These are phyloP conservation scores for Meiosimyza decipiens DNA, from an alignment of 2,888 invertebrate genomes.

Conservation along the genomic window DNA sequence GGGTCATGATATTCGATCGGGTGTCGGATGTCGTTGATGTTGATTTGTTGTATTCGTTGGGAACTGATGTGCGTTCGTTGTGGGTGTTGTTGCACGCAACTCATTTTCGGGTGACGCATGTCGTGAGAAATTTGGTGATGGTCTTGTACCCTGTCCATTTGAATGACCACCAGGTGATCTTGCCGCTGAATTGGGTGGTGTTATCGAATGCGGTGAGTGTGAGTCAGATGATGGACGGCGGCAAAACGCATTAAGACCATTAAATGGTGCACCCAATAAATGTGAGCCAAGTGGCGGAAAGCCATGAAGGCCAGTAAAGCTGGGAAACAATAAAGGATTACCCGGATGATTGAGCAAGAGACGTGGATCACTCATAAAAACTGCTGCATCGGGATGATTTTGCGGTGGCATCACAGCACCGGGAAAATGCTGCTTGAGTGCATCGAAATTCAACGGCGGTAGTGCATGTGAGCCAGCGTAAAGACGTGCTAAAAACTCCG, in stretches of 20 bases:
- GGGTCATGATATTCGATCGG: conserved; percentile 66
- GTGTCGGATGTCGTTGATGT: conserved; percentile 53
- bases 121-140: conserved; percentile 43
- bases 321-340: conserved; percentile 72
- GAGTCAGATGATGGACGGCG: conserved; percentile 68
- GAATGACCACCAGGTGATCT: conserved; percentile 32
- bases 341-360: conserved; percentile 68
- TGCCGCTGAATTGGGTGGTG: conserved; percentile 61
- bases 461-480: conserved; percentile 77
- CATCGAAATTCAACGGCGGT: conserved; percentile 74
- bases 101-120: conserved; percentile 51
- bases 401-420: conserved; percentile 24
- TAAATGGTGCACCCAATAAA: conserved; percentile 60
- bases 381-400: conserved; percentile 44
- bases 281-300: conserved; percentile 70
- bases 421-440: conserved; percentile 69
- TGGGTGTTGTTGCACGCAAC: conserved; percentile 24
- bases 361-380: conserved; percentile 59
- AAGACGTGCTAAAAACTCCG: conserved; percentile 81
- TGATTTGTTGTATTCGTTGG: conserved; percentile 32
- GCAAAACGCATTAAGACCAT: conserved; percentile 60
- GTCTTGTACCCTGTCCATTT: conserved; percentile 41
- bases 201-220: conserved; percentile 70
- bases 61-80: conserved; percentile 13
- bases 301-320: conserved; percentile 70